Percentiles rank a stretch among this genome's conserved stretches.
Evolutionary conservation across 2,888 invertebrate genomes (phyloP).

Genomic region (Hyppa rectilinea): DNA sequence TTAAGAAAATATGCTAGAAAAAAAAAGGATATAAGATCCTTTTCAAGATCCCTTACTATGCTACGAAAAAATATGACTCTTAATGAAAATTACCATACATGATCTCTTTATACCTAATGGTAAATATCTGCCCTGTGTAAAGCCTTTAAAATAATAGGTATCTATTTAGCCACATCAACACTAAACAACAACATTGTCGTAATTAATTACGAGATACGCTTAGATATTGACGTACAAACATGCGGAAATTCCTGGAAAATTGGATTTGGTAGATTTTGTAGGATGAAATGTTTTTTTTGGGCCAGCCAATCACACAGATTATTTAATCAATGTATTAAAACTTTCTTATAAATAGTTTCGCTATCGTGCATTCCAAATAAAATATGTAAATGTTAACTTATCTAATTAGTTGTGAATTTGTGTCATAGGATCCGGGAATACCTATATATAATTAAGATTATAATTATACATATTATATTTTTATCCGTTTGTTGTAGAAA

Average conservation of each 20-base stretch:
- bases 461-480: no score
- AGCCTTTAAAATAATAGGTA: background rate
- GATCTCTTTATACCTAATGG: background rate
- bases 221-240: constrained; percentile 34
- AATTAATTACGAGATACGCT: constrained; percentile 38
- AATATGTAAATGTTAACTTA: constrained; percentile 2
- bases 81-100: no score
- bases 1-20: background rate
- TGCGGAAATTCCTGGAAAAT: constrained; percentile 42
- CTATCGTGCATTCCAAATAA: constrained; percentile 23
- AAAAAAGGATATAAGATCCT: no score
- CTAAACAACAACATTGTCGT: constrained; percentile 25
- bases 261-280: constrained; percentile 30
- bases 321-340: constrained; percentile 21
- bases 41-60: background rate
- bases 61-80: no score
- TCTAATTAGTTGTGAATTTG: background rate
- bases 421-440: constrained; percentile 1
- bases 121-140: background rate
- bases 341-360: constrained; percentile 17
- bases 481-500: no score
- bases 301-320: constrained; percentile 24
- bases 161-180: background rate
- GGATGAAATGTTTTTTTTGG: constrained; percentile 17
- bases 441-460: no score